phyloP scores from a whole-genome alignment of 1,140 invertebrate genomes.

The Zaprionus inermis region DNA sequence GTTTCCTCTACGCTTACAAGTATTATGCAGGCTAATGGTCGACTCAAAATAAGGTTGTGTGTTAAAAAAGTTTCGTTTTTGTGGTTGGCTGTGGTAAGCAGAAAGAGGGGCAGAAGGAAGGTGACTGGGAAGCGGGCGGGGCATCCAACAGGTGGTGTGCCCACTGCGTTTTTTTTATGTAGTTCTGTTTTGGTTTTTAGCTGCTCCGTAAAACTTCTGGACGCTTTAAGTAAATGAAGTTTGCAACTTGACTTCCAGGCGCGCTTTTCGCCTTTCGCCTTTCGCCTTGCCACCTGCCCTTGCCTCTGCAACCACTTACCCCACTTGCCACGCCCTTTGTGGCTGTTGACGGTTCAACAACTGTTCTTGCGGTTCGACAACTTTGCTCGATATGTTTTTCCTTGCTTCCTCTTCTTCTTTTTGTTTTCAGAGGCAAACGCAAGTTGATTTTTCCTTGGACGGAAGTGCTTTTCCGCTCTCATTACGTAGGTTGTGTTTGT shows the following conservation, averaged over 20 bases:
- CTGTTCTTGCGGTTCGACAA: slow-evolving; percentile 22
- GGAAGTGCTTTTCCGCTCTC: slow-evolving; percentile 15
- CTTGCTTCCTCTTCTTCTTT: neutral
- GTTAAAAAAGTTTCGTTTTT: slow-evolving; percentile 68
- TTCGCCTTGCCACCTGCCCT: neutral
- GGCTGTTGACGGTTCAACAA: slow-evolving; percentile 5
- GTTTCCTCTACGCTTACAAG: slow-evolving; percentile 62
- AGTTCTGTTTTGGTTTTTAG: slow-evolving; percentile 29
- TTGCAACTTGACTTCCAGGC: slow-evolving; percentile 61
- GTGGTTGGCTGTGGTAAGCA: neutral
- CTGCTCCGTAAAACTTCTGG: slow-evolving; percentile 19
- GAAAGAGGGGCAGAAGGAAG: neutral
- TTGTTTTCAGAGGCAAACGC: slow-evolving; percentile 14
- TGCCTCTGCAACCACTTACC: too few relatives aligned
- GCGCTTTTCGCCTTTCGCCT: slow-evolving; percentile 5
- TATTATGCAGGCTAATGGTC: slow-evolving; percentile 48
- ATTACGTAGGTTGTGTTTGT: neutral
- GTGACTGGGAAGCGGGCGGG: too few relatives aligned
- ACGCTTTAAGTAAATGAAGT: slow-evolving; percentile 59
- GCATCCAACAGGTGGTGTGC: slow-evolving; percentile 59
- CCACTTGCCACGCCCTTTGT: neutral
- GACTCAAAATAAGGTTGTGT: slow-evolving; percentile 52
- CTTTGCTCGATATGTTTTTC: slow-evolving; percentile 16
- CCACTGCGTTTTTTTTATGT: slow-evolving; percentile 1
- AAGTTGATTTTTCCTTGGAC: slow-evolving; percentile 20